Evolutionary conservation across 2,888 invertebrate genomes (phyloP).

Genomic region (Machimus atricapillus): DNA sequence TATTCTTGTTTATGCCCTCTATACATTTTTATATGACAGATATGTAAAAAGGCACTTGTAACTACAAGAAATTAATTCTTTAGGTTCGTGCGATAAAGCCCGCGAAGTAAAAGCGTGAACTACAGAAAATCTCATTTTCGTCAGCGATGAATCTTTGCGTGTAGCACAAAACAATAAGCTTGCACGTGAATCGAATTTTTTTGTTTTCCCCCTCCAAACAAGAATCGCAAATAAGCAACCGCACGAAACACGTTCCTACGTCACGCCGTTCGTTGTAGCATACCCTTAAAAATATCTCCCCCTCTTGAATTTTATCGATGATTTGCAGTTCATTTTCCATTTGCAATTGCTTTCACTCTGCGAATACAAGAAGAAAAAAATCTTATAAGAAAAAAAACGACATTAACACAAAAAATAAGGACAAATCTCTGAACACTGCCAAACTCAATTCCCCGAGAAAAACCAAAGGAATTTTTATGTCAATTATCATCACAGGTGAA

Average conservation of each 20-base stretch:
- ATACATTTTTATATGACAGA: background rate
- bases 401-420: background rate
- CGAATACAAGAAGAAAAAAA: background rate
- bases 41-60: background rate
- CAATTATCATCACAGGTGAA: slow-evolving; percentile 22
- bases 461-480: slow-evolving; percentile 4
- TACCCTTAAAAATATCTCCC: background rate
- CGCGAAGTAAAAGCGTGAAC: background rate
- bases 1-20: background rate
- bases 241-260: background rate
- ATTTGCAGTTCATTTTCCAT: background rate
- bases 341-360: background rate
- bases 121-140: background rate
- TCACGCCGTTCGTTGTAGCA: background rate
- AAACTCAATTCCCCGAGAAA: background rate
- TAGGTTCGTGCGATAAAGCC: background rate
- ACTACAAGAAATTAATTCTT: background rate
- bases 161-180: background rate
- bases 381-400: background rate
- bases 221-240: background rate
- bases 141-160: background rate
- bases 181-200: background rate
- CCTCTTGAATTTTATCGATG: background rate
- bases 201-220: background rate
- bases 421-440: slow-evolving; percentile 19